Evolutionary conservation across 2,797 vertebrate genomes (phyloP).

Genomic region (Lutjanus argentimaculatus): DNA sequence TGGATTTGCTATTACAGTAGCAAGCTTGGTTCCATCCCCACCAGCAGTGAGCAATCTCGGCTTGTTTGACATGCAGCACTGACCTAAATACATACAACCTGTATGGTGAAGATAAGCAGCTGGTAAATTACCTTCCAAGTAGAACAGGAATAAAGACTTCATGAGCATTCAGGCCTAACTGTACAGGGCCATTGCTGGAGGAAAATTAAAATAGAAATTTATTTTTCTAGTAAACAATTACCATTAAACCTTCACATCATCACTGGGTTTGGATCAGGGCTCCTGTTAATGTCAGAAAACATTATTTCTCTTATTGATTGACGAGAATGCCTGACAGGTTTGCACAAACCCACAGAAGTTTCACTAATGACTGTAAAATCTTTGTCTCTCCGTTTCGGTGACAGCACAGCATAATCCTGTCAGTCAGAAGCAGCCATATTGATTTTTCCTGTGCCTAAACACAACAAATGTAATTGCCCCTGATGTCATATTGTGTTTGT

Average conservation of each 20-base stretch:
- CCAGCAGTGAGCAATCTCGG: slow-evolving; percentile 16
- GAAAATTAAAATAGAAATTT: slow-evolving; percentile 6
- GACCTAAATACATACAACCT: slow-evolving; percentile 38
- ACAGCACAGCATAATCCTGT: slow-evolving; percentile 29
- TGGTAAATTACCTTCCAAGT: slow-evolving; percentile 37
- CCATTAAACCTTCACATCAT: neutral
- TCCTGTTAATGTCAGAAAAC: neutral
- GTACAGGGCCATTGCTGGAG: neutral
- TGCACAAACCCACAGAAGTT: slow-evolving; percentile 27
- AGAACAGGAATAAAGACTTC: slow-evolving; percentile 7
- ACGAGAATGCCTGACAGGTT: slow-evolving; percentile 21
- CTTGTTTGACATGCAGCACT: slow-evolving; percentile 21
- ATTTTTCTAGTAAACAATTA: neutral
- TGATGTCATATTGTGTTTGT: slow-evolving; percentile 23
- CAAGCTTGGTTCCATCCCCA: slow-evolving; percentile 3
- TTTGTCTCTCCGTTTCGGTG: slow-evolving; percentile 24
- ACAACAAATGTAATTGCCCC: neutral
- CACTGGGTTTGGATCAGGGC: neutral
- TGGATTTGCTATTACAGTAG: neutral
- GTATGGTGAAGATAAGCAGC: slow-evolving; percentile 43
- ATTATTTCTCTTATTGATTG: slow-evolving; percentile 25
- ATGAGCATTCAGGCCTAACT: slow-evolving; percentile 1
- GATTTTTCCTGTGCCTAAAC: slow-evolving; percentile 14
- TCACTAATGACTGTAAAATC: slow-evolving; percentile 41
- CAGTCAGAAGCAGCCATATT: slow-evolving; percentile 13